Evolutionary conservation across 1,140 invertebrate genomes (phyloP), one percentile per base, ranked within the genome.

Genomic region (Drosophila leontia): DNA sequence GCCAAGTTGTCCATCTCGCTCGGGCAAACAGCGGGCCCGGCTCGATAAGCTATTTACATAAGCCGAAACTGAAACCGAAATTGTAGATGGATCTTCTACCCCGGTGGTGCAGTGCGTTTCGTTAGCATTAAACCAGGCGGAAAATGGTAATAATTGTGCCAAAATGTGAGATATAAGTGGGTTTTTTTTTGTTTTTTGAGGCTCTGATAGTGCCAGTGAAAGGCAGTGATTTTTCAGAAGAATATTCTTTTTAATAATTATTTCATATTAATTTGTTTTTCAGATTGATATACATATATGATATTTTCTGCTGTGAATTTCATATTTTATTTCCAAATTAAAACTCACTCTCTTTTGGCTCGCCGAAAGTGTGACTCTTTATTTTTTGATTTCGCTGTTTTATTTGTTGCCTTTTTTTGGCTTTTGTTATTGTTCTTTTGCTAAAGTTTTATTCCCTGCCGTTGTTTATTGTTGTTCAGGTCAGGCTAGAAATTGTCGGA

Each of bases 41-140:
- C 50, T 64, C 63, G 78, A 84, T 84, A 83, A 82, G 83, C 80
- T 68, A 87, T 87, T 87, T 87, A 75, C 85, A 87, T 88, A 88
- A 87, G 79, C 41, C 48, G 47, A 61, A 62, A 82, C 74, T 67
- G 78, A 80, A 80, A 78, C 60, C 34, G 75, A 78, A 53, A 69
- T 39, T 37, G 34, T 34, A 57, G 41, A 70, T 47, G 81, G 48
- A 80, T 85, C 68, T 62, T 50, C 53, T 60, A 51, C 67, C 15
- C 47, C 7, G 1, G 1, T 13, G 1, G 47, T 35, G 34, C 60
- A 65, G 61, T 51, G 29, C 45, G 35, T 68, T 63, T 68, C 58
- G 11, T 13, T 7, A 39, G 58, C 34, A 47, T 32, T 29, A 50
- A 29, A 47, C 47, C 62, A 13, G n/a, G 2, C 32, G 37, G 26